phyloP scores from a whole-genome alignment of 2,888 invertebrate genomes.

The Eugnorisma glareosa region DNA sequence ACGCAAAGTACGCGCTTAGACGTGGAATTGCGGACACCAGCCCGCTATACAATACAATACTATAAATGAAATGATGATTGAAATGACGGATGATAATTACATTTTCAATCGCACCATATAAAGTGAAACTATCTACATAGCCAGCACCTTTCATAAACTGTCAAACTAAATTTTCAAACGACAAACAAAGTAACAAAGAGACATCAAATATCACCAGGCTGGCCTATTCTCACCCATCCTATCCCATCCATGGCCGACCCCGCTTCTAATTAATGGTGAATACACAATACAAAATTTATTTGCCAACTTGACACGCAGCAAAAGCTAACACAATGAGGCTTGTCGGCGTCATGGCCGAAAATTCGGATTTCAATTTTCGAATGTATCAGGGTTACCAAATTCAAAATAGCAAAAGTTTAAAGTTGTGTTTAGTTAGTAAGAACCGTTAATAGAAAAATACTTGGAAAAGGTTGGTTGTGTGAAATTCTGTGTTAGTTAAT shows the following conservation, averaged over 20 bases:
- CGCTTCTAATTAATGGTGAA: slow-evolving; percentile 66
- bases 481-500: background rate
- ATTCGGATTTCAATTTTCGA: slow-evolving; percentile 72
- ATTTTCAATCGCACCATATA: background rate
- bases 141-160: background rate
- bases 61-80: no score
- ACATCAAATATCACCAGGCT: slow-evolving; percentile 31
- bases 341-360: slow-evolving; percentile 77
- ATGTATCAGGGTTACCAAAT: slow-evolving; percentile 57
- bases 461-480: background rate
- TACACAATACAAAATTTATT: slow-evolving; percentile 69
- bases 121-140: background rate
- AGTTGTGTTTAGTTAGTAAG: background rate
- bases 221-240: slow-evolving; percentile 4
- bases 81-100: no score
- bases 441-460: background rate
- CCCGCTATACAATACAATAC: no score
- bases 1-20: no score
- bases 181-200: slow-evolving; percentile 42
- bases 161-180: slow-evolving; percentile 9
- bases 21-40: no score
- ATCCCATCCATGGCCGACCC: slow-evolving; percentile 17
- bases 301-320: slow-evolving; percentile 70
- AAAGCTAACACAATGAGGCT: slow-evolving; percentile 75
- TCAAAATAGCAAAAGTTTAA: background rate